phyloP scores from a whole-genome alignment of 1,140 invertebrate species.

The Octopus sinensis region DNA sequence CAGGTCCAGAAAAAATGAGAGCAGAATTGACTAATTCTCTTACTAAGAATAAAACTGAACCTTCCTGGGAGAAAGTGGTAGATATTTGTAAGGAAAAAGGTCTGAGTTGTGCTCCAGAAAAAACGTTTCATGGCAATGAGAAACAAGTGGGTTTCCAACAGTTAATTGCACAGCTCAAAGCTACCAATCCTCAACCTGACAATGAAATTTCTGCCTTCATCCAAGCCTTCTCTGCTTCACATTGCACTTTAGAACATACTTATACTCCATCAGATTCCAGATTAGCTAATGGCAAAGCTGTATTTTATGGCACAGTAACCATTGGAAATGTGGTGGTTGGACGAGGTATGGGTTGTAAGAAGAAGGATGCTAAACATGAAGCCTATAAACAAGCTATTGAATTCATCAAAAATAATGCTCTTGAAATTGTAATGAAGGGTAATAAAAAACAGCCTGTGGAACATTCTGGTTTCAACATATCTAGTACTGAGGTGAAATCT shows the following conservation, averaged over 20 bases:
- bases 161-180: slow-evolving; percentile 7
- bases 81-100: slow-evolving; percentile 10
- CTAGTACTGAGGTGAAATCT: background rate
- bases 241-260: slow-evolving; percentile 31
- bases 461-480: background rate
- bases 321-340: slow-evolving; percentile 27
- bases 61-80: slow-evolving; percentile 8
- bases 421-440: slow-evolving; percentile 27
- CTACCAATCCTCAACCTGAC: slow-evolving; percentile 18
- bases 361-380: slow-evolving; percentile 29
- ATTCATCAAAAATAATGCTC: slow-evolving; percentile 23
- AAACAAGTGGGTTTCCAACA: background rate
- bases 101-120: background rate
- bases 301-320: slow-evolving; percentile 22
- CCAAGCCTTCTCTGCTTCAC: slow-evolving; percentile 32
- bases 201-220: slow-evolving; percentile 33
- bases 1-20: slow-evolving; percentile 37
- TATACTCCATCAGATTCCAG: slow-evolving; percentile 28
- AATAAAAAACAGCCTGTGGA: slow-evolving; percentile 27
- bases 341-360: slow-evolving; percentile 24
- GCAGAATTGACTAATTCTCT: slow-evolving; percentile 12
- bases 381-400: slow-evolving; percentile 34
- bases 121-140: background rate
- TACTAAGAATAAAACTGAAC: background rate
- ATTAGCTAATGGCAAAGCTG: slow-evolving; percentile 27